Conservation (phyloP, 2,113 vertebrate genomes). For the Tachysurus fulvidraco region DNA sequence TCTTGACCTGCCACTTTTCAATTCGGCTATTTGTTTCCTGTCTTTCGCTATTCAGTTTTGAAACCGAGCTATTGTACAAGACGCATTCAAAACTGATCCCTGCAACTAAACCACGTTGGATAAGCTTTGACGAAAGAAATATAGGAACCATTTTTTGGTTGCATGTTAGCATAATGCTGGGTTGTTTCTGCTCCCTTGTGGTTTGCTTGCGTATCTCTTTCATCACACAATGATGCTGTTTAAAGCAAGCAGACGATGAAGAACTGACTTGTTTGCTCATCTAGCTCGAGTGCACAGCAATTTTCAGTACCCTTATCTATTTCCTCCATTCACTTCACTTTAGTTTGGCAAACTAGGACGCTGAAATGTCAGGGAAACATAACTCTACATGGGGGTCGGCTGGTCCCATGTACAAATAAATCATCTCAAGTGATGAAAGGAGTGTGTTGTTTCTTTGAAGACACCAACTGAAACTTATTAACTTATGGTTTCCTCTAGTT, state of each 20-base stretch:
- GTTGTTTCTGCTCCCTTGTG: constrained; percentile 26
- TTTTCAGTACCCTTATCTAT: constrained; percentile 46
- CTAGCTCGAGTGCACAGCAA: constrained; percentile 7
- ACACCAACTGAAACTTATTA: background rate
- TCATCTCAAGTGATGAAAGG: background rate
- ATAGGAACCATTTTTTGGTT: background rate
- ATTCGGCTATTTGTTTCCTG: background rate
- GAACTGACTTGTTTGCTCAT: constrained; percentile 20
- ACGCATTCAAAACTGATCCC: constrained; percentile 9
- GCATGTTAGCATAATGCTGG: constrained; percentile 25
- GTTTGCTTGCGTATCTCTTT: constrained; percentile 24
- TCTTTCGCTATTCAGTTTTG: background rate
- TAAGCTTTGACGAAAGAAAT: background rate
- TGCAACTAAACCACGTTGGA: background rate
- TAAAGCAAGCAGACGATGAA: constrained; percentile 10
- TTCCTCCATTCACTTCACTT: constrained; percentile 45
- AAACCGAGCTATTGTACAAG: background rate
- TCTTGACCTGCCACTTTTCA: background rate
- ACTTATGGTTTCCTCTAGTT: background rate
- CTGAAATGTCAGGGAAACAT: constrained; percentile 10
- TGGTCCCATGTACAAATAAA: background rate
- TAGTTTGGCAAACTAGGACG: constrained; percentile 13
- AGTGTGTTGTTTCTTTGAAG: background rate
- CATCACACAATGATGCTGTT: constrained; percentile 2
- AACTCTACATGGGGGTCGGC: background rate